These are phyloP conservation scores for Aleiodes testaceus DNA, from an alignment of 2,888 invertebrate species.

Conservation along the genomic window DNA sequence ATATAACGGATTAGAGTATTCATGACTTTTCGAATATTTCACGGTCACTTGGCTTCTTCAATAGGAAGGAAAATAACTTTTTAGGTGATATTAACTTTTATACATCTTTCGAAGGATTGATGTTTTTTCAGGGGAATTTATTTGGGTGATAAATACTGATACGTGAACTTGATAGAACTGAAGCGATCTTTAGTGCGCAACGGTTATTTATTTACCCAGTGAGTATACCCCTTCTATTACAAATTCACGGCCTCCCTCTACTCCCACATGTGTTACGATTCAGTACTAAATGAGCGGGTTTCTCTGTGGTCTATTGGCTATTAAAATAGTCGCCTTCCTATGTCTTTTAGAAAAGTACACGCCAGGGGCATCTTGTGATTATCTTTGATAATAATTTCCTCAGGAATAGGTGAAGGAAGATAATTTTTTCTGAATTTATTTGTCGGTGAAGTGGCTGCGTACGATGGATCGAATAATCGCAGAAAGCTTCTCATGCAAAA, in stretches of 20 bases:
- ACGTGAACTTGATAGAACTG: constrained; percentile 56
- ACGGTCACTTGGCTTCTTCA: constrained; percentile 10
- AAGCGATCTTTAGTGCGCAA: constrained; percentile 61
- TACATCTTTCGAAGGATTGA: constrained; percentile 30
- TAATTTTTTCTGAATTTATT: no score
- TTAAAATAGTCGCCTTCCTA: constrained; percentile 59
- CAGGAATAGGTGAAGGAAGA: background rate
- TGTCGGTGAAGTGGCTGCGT: no score
- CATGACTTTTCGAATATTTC: constrained; percentile 39
- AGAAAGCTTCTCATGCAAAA: no score
- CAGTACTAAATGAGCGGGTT: constrained; percentile 54
- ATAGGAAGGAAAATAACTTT: background rate
- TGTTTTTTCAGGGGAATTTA: background rate
- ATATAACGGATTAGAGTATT: background rate
- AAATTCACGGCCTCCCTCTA: constrained; percentile 51
- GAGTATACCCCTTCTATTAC: constrained; percentile 57
- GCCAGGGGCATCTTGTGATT: constrained; percentile 48
- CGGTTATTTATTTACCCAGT: constrained; percentile 69
- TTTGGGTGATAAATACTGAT: constrained; percentile 8
- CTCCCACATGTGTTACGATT: constrained; percentile 57
- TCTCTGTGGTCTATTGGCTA: constrained; percentile 61
- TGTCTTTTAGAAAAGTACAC: constrained; percentile 31
- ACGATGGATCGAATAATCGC: no score
- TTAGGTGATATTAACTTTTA: background rate
- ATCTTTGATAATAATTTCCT: constrained; percentile 29